Percentiles rank a stretch among this genome's conserved stretches.
These are phyloP conservation scores for Taeniopygia guttata DNA, from an alignment of 2,797 vertebrate species.

Conservation along the genomic window DNA sequence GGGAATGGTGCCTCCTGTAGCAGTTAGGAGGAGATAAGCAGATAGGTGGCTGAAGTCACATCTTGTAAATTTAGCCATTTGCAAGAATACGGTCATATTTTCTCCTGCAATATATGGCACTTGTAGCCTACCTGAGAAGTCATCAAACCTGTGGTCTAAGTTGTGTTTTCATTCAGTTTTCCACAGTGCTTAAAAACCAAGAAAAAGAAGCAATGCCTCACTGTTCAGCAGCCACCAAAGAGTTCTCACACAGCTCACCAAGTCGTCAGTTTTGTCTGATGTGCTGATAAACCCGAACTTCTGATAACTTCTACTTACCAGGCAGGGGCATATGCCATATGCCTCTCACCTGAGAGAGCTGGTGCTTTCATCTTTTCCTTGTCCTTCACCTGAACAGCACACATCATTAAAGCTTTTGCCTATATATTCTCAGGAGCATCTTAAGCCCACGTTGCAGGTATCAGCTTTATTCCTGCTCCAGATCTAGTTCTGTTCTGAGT, in stretches of 20 bases:
- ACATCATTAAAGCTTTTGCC: not conserved
- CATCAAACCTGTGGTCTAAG: not conserved
- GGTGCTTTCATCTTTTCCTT: not conserved
- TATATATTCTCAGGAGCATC: not conserved
- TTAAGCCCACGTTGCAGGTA: not conserved
- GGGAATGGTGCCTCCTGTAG: not conserved
- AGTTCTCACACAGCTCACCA: not conserved
- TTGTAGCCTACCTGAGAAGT: not conserved
- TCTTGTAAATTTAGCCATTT: not conserved
- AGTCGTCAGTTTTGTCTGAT: not conserved
- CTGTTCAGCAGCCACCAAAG: not conserved
- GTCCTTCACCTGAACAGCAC: not conserved
- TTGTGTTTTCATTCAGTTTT: not conserved
- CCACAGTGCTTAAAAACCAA: not conserved
- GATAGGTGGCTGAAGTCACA: not conserved
- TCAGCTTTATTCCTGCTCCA: not conserved
- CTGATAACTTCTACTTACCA: not conserved
- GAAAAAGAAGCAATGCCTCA: not conserved
- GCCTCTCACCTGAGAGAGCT: not conserved
- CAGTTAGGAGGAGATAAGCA: not conserved
- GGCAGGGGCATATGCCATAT: not conserved
- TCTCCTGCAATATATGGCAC: not conserved
- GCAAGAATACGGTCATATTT: not conserved
- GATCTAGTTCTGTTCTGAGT: not conserved
- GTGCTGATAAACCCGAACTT: not conserved